Base-by-base conservation (phyloP, 2,888 invertebrate species). In the Cecidostiba fungosa region DNA sequence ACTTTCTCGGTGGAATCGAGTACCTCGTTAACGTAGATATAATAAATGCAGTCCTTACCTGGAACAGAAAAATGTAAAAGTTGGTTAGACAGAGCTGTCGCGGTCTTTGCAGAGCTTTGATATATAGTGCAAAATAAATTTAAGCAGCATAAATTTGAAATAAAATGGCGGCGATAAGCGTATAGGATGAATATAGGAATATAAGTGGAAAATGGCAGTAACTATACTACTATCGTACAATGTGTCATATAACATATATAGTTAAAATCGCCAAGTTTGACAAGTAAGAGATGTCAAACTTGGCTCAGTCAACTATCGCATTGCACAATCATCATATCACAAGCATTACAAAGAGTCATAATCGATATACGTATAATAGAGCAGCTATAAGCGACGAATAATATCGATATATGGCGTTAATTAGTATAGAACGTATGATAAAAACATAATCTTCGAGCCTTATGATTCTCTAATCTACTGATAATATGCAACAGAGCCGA, bases 11-110 rank as follows among this genome's bases (percentile, higher is more conserved):
- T 86, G 86, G 87, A 88, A 88, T 87, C 80, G 85, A 87, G 84
- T 86, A 59, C 77, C 82, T 85, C 82, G 36, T 29, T 43, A 39
- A 77, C 47, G 29, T n/a, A 69, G 39, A 29, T 39, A 29, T 72
- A 78, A 16, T 29, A 69, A 77, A 78, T 66, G 82, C 77, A 73
- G 87, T 88, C 86, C 93, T 93, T 92, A 93, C 93, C 92, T 93
- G 92, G 80, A 93, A 93, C 92, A 92, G 81, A 89, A 89, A 86
- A 89, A 89, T 87, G n/a, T 47, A 50, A 59, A 1, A 59, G 14
- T 47, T 59, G n/a, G 29, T 82, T 62, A 82, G 82, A 50, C 16
- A 26, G 10, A n/a, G 12, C 2, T 59, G 4, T 32, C 43, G 10
- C 43, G 10, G 36, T 4, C 3, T 10, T 29, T 8, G n/a, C n/a